Base-by-base conservation (phyloP, 2,888 invertebrate species). In the Spisula subtruncata region DNA sequence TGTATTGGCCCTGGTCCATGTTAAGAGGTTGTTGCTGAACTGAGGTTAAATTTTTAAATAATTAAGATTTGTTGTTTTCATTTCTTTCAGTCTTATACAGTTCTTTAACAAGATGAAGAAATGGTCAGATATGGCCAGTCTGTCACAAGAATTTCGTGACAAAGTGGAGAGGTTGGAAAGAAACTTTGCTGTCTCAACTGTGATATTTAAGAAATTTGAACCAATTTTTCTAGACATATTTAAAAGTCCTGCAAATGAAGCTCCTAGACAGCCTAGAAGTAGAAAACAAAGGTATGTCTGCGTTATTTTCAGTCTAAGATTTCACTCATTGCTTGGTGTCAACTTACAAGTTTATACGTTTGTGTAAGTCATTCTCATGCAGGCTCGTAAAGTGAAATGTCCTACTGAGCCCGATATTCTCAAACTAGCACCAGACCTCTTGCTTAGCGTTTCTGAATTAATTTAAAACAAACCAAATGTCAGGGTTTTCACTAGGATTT, bases 41-140 rank as follows among this genome's bases (percentile, higher is more conserved):
- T 41, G 41, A 41, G 41, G 41, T 41, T 41, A 41, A 41, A 41
- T 5, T 41, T 41, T 2, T 5, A 41, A 41, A 41, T 5, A 41
- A 41, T 5, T 41, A 41, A 41, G 2, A 8, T 41, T 8, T 41
- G 41, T 66, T 66, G 60, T 66, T 66, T 54, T 6, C 29, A 71
- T 84, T 83, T 94, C 93, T 97, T 97, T 90, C 97, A 99, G 99
- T 96, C 97, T 99, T 91, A 98, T 98, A 91, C 98, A 99, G 95
- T 99, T 99, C 97, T 99, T 99, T 96, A 98, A 98, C 93, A 99
- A 99, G 97, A 99, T 99, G 95, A 98, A 98, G 96, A 98, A 98
- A 96, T 99, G 99, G 99, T 98, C 98, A 90, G 98, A 99, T 95
- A 99, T 99, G 99, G 98, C 98, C 0, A 98, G 98, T 93, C 97